Evolutionary conservation across 2,113 vertebrate genomes (phyloP), one percentile per base, ranked within the genome.

Genomic region (Columba janthina): DNA sequence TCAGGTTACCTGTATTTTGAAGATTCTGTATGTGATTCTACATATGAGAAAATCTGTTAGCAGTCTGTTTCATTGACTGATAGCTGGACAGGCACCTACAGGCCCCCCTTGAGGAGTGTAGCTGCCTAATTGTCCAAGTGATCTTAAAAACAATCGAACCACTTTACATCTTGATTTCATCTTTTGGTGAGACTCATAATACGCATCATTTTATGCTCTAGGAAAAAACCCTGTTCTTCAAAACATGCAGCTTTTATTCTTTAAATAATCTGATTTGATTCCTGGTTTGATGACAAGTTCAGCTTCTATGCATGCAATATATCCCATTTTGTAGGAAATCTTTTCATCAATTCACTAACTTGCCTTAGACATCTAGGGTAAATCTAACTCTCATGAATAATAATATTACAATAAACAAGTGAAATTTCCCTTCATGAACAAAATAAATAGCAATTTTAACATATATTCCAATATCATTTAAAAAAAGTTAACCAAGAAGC

Each of bases 51-150:
- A 82, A 61, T 12, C 53, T 89, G 12, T 42, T 93, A 74, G 50
- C 26, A 34, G 15, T 26, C 15, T 82, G 18, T 61, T 85, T 73
- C 54, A 58, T 3, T 54, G 24, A 32, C 46, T 83, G 19, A 51
- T 17, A 83, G 10, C 10, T 64, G 40, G 4, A 2, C 13, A 70
- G 28, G 11, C 38, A 88, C 15, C 60, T 56, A 66, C 19, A 69
- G 8, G 16, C 10, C 51, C 11, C 4, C 21, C 4, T 44, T 74
- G 40, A 62, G 29, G 32, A 64, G 3, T 3, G 21, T 15, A 48
- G 22, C 20, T 81, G 32, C 20, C 51, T 22, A 57, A 67, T 70
- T 34, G 5, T 57, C 9, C 24, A 64, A 57, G 18, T 0, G 0
- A 40, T 38, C 62, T 50, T 67, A 85, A 72, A 85, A 64, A 8